Evolutionary conservation across 2,888 invertebrate genomes (phyloP).

Genomic region (Dicycla oo): DNA sequence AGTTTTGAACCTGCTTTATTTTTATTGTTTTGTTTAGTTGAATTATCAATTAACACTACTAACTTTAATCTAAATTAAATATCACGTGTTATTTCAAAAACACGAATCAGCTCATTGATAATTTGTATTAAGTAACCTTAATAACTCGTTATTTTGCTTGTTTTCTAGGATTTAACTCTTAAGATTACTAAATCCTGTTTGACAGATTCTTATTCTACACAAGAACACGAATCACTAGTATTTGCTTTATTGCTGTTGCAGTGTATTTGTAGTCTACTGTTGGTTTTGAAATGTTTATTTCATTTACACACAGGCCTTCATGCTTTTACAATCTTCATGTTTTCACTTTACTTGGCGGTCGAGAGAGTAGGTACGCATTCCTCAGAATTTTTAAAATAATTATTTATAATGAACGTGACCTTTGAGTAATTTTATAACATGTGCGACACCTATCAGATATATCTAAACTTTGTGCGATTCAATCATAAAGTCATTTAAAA

Average conservation of each 20-base stretch:
- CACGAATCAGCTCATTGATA: constrained; percentile 7
- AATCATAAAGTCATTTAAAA: constrained; percentile 4
- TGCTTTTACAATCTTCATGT: constrained; percentile 50
- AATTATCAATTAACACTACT: neutral
- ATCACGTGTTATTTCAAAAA: constrained; percentile 9
- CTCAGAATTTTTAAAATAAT: constrained; percentile 5
- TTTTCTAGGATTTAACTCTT: constrained; percentile 2
- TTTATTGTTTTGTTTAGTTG: constrained; percentile 3
- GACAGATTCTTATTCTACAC: constrained; percentile 6
- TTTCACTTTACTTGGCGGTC: constrained; percentile 58
- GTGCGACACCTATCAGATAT: constrained; percentile 10
- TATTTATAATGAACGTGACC: constrained; percentile 4
- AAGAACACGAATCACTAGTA: constrained; percentile 9
- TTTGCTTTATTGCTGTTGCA: constrained; percentile 42
- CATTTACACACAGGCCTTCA: constrained; percentile 49
- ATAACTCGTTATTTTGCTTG: neutral
- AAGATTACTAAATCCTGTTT: constrained; percentile 4
- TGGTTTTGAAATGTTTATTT: constrained; percentile 46
- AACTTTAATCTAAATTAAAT: neutral
- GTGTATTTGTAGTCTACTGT: constrained; percentile 17
- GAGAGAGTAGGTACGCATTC: constrained; percentile 33
- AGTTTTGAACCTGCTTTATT: constrained; percentile 5
- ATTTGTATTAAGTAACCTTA: neutral
- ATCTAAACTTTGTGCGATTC: neutral
- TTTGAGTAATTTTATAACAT: constrained; percentile 13